Evolutionary conservation across 1,140 invertebrate species (phyloP), one percentile per base, ranked within the genome.

Genomic region (Apis cerana): DNA sequence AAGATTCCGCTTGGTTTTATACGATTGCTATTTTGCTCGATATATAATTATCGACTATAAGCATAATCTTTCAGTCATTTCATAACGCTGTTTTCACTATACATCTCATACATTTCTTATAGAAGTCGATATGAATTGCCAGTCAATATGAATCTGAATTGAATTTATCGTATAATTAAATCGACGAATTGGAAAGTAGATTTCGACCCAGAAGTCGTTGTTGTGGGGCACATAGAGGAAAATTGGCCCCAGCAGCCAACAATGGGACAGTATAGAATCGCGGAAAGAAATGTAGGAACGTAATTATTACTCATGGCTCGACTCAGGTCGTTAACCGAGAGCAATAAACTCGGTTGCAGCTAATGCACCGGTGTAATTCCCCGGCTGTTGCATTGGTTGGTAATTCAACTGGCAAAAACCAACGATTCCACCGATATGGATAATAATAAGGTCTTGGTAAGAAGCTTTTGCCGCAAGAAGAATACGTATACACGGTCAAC

Each of bases 321-420:
- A 68, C n/a, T 13, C 19, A 19, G 76, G 70, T 79, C 64, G 69
- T 80, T 85, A 72, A 43, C 67, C 84, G 52, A 77, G 83, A 43
- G 61, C 75, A 85, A 70, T 83, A 75, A 85, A 74, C 84, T 58
- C 52, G 78, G 56, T 81, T 23, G 67, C 65, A 75, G 84, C 75
- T 70, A 70, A 85, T 27, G 62, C 79, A 48, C 50, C 43, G 74
- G 23, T 81, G 77, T 67, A 75, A 86, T 43, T 77, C 58, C 62
- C 27, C 9, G 58, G n/a, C 52, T 74, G 33, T 43, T 52, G 68
- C 74, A 11, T 82, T 75, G 68, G 43, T 65, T 70, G 27, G 27
- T 61, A 67, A 78, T 54, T 52, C 62, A 59, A 56, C 33, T 5
- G 15, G 12, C 56, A 52, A 80, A 64, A 70, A 70, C 67, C 75